phyloP scores from a whole-genome alignment of 1,140 invertebrate species.

The Drosophila ironensis region DNA sequence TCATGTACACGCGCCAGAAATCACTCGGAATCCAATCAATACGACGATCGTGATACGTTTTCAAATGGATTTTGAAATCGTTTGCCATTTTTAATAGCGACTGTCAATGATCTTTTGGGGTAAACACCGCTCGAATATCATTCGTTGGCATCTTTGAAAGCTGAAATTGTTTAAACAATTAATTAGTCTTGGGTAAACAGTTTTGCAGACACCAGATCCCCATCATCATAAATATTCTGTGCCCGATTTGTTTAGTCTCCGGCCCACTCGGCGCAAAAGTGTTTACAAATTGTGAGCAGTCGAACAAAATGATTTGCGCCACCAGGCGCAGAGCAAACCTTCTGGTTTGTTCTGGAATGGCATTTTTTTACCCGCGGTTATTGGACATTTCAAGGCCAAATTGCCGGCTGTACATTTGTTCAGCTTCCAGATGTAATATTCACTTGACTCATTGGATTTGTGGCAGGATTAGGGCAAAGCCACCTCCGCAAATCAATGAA shows the following conservation, averaged over 20 bases:
- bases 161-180: conserved; percentile 71
- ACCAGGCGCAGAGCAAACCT: conserved; percentile 32
- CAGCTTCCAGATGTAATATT: background rate
- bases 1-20: conserved; percentile 36
- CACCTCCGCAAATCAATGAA: background rate
- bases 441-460: background rate
- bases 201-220: conserved; percentile 20
- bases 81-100: conserved; percentile 40
- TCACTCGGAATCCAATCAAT: conserved; percentile 24
- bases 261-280: conserved; percentile 21
- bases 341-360: conserved; percentile 8
- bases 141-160: conserved; percentile 16
- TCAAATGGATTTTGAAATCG: conserved; percentile 27
- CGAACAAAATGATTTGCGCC: background rate
- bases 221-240: conserved; percentile 42
- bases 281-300: conserved; percentile 65
- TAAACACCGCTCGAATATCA: conserved; percentile 26
- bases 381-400: conserved; percentile 21
- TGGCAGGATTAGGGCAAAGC: background rate
- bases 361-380: conserved; percentile 1
- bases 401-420: background rate
- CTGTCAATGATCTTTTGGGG: conserved; percentile 40
- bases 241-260: conserved; percentile 71
- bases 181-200: conserved; percentile 69
- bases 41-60: conserved; percentile 28